These are phyloP conservation scores for Muscicapa comitata DNA, from an alignment of 2,797 vertebrate species.

Conservation along the genomic window DNA sequence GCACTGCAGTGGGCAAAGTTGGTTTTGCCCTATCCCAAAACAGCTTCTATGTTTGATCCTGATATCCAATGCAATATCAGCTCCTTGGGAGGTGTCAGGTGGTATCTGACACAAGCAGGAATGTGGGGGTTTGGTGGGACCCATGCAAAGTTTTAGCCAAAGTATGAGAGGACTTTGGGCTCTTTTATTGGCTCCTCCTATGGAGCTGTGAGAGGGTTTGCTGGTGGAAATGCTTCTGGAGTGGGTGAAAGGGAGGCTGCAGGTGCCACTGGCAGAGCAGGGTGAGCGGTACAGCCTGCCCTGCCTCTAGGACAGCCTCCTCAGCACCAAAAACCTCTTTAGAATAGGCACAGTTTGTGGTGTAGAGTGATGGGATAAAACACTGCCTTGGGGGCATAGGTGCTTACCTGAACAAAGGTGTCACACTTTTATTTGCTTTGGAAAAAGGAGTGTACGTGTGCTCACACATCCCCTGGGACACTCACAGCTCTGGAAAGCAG, in stretches of 20 bases:
- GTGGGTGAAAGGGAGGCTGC: neutral
- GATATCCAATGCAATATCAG: accelerated
- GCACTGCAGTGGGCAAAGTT: neutral
- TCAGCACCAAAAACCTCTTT: neutral
- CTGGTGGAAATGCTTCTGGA: neutral
- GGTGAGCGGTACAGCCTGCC: accelerated
- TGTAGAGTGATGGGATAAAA: neutral
- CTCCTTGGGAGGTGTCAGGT: neutral
- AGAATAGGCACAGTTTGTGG: neutral
- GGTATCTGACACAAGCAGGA: accelerated
- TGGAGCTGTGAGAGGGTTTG: neutral
- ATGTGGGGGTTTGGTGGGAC: neutral
- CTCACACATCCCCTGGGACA: neutral
- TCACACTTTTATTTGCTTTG: accelerated
- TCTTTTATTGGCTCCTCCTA: neutral
- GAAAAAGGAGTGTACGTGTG: neutral
- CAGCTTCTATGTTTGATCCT: neutral
- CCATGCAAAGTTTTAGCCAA: neutral
- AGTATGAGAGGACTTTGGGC: neutral
- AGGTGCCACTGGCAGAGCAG: neutral
- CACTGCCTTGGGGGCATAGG: neutral
- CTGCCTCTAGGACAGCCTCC: neutral
- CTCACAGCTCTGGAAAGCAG: accelerated
- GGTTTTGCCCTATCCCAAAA: neutral
- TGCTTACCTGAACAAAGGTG: neutral